Evolutionary conservation across 2,888 invertebrate genomes (phyloP).

Genomic region (Catocala nupta): DNA sequence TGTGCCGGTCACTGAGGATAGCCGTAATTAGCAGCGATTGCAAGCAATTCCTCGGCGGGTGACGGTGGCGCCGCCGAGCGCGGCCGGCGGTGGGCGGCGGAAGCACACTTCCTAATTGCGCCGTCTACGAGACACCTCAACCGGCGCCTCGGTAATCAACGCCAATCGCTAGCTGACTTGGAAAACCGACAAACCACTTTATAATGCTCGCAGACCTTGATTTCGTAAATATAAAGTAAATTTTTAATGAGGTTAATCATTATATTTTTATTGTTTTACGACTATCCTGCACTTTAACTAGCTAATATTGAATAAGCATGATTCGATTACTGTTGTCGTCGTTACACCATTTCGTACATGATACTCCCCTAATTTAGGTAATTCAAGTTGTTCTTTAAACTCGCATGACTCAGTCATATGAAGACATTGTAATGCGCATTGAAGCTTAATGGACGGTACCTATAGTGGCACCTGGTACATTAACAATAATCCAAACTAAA

Average conservation of each 20-base stretch:
- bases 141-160: constrained; percentile 86
- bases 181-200: constrained; percentile 60
- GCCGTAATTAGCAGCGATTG: constrained; percentile 81
- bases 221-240: constrained; percentile 42
- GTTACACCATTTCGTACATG: neutral
- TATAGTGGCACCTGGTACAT: no score
- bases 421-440: no score
- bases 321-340: neutral
- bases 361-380: no score
- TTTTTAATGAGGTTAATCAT: constrained; percentile 34
- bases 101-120: constrained; percentile 86
- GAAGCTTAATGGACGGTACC: no score
- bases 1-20: constrained; percentile 62
- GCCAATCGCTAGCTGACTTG: constrained; percentile 71
- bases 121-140: constrained; percentile 81
- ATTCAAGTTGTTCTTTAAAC: no score
- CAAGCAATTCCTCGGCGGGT: constrained; percentile 80
- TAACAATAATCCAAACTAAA: no score
- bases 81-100: constrained; percentile 82
- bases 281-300: neutral
- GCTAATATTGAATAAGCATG: neutral
- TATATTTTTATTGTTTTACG: constrained; percentile 16
- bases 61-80: constrained; percentile 77
- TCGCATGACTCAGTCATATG: no score
- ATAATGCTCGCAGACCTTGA: constrained; percentile 52